Base-by-base conservation (phyloP, 2,113 vertebrate genomes). In the Columba livia region DNA sequence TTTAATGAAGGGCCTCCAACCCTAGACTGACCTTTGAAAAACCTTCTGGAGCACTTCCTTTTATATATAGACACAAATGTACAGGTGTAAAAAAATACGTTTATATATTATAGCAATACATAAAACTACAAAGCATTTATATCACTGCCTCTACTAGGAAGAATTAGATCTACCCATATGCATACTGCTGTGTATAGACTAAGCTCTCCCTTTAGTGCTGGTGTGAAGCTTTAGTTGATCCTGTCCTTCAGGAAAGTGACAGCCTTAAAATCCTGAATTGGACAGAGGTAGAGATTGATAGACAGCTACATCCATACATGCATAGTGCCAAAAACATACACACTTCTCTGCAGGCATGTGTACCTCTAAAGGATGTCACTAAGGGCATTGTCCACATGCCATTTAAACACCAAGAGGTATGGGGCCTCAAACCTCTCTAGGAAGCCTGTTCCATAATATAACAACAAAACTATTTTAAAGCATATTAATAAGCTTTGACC, bases 171-270 rank as follows among this genome's bases (percentile, higher is more conserved):
- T 62, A 62, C 16, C 31, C 8, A 64, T 17, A 29, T 15, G 23
- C 15, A 29, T 18, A 19, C 3, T 29, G 7, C 17, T 77, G 34
- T 0, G 0, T 3, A 24, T 6, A 20, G 26, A 64, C 62, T 54
- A 88, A 90, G 29, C 13, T 48, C 13, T 79, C 7, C 29, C 26
- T 54, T 83, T 56, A 36, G 23, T 50, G 6, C 36, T 18, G 3
- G 8, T n/a, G 32, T 50, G 13, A 61, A 54, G 23, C 47, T 91
- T 87, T 56, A 29, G 12, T 29, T 38, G 23, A 28, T 47, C 21
- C 5, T 10, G 24, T 32, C 32, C 25, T 57, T 79, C 20, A 40
- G 29, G 38, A 87, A 79, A 75, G 15, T 2, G 1, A 61, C 9
- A 75, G 32, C 16, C 34, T 28, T 73, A 67, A 85, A 78, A 71